Evolutionary conservation across 2,888 invertebrate species (phyloP).

Genomic region (Adineta ricciae): DNA sequence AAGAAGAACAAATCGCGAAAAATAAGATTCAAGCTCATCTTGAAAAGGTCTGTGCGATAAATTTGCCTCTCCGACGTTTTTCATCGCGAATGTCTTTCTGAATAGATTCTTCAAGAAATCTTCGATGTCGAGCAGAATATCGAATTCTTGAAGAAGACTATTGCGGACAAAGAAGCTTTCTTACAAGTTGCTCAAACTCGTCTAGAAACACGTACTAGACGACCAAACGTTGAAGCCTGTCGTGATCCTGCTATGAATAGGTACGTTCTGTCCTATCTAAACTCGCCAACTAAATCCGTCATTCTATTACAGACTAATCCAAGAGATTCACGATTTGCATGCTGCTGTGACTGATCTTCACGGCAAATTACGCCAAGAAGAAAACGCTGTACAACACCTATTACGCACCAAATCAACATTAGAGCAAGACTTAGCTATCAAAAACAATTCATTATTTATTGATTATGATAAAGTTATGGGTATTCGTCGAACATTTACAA

Average conservation of each 20-base stretch:
- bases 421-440: constrained; percentile 73
- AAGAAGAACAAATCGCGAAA: constrained; percentile 48
- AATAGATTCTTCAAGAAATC: constrained; percentile 75
- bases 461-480: constrained; percentile 90
- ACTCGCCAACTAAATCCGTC: not conserved
- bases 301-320: constrained; percentile 59
- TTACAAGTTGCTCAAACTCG: constrained; percentile 63
- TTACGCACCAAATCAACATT: constrained; percentile 70
- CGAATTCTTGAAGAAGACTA: constrained; percentile 75
- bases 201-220: constrained; percentile 73
- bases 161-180: constrained; percentile 65
- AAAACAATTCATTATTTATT: constrained; percentile 78
- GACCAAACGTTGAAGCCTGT: constrained; percentile 78
- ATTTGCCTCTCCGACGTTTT: not conserved
- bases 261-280: constrained; percentile 50
- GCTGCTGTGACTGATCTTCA: constrained; percentile 70
- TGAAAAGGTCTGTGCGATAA: constrained; percentile 35
- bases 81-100: constrained; percentile 34
- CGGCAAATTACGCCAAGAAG: constrained; percentile 61
- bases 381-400: constrained; percentile 54
- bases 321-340: constrained; percentile 74
- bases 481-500: constrained; percentile 64
- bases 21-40: constrained; percentile 49
- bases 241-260: constrained; percentile 71
- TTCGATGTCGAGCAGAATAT: constrained; percentile 84